Percentiles rank a stretch among this genome's conserved stretches.
phyloP scores from a whole-genome alignment of 2,797 vertebrate species.

The Emydoidea blandingii region DNA sequence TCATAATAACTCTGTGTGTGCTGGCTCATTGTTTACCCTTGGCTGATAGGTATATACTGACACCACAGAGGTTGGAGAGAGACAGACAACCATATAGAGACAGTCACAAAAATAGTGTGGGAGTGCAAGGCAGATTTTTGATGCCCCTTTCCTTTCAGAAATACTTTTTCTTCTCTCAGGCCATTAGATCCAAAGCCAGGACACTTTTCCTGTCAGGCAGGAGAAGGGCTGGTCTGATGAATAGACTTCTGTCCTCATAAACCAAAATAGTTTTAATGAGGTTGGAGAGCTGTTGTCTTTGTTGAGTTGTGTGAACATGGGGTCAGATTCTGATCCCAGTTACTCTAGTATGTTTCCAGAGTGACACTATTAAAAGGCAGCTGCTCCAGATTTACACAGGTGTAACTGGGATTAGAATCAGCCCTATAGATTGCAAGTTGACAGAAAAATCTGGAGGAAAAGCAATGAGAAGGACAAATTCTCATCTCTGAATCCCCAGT shows the following conservation, averaged over 20 bases:
- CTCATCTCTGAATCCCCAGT: not conserved
- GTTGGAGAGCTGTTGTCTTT: not conserved
- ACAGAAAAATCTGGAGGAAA: not conserved
- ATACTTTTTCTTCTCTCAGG: not conserved
- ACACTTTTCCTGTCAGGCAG: not conserved
- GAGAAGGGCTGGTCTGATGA: not conserved
- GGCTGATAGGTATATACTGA: not conserved
- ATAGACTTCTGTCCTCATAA: not conserved
- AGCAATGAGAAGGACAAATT: not conserved
- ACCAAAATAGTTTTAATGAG: not conserved
- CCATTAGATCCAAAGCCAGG: not conserved
- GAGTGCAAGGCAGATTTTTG: not conserved
- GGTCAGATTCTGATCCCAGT: not conserved
- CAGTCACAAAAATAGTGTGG: not conserved
- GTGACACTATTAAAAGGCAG: not conserved
- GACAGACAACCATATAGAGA: fast-evolving
- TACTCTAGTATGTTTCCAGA: not conserved
- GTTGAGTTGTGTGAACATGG: not conserved
- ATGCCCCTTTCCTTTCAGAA: not conserved
- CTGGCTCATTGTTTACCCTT: not conserved
- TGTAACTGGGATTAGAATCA: not conserved
- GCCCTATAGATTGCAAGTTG: not conserved
- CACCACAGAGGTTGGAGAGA: not conserved
- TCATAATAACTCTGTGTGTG: not conserved
- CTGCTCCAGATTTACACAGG: not conserved